phyloP scores from a whole-genome alignment of 2,888 invertebrate genomes.

The Sinohyriopsis cumingii region DNA sequence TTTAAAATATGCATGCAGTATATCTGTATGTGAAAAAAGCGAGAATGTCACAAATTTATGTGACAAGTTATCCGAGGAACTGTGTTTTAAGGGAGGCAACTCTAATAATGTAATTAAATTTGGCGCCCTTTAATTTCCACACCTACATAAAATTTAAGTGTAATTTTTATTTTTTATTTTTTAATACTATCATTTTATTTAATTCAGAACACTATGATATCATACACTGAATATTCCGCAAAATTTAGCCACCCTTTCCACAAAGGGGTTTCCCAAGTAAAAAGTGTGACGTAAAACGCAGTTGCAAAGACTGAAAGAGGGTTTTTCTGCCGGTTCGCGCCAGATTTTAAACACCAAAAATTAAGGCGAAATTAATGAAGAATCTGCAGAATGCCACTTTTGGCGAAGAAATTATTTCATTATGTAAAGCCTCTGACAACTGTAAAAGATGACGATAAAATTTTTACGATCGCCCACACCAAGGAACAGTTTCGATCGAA shows the following conservation, averaged over 20 bases:
- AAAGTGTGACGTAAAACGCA: too few species aligned
- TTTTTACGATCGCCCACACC: constrained; percentile 65
- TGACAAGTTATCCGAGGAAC: constrained; percentile 34
- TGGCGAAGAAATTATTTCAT: constrained; percentile 62
- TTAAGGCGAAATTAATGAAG: constrained; percentile 42
- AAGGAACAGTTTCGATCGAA: constrained; percentile 68
- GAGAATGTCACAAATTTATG: constrained; percentile 27
- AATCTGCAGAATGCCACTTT: constrained; percentile 63
- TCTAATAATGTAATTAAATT: constrained; percentile 15
- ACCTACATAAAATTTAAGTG: too few species aligned
- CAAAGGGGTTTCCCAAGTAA: too few species aligned
- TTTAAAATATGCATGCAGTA: not conserved
- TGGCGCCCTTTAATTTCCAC: constrained; percentile 11
- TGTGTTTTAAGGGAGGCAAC: constrained; percentile 24
- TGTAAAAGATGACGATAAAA: constrained; percentile 52
- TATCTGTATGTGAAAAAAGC: not conserved
- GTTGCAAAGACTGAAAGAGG: constrained; percentile 2
- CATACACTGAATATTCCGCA: too few species aligned
- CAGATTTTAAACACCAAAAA: constrained; percentile 64
- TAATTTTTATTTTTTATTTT: too few species aligned
- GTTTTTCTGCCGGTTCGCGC: constrained; percentile 63
- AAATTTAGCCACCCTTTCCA: too few species aligned
- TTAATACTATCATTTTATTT: too few species aligned
- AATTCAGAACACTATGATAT: too few species aligned
- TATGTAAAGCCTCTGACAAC: constrained; percentile 52